Conservation (phyloP, 2,113 vertebrate genomes). For the Leptobrachium ailaonicum region DNA sequence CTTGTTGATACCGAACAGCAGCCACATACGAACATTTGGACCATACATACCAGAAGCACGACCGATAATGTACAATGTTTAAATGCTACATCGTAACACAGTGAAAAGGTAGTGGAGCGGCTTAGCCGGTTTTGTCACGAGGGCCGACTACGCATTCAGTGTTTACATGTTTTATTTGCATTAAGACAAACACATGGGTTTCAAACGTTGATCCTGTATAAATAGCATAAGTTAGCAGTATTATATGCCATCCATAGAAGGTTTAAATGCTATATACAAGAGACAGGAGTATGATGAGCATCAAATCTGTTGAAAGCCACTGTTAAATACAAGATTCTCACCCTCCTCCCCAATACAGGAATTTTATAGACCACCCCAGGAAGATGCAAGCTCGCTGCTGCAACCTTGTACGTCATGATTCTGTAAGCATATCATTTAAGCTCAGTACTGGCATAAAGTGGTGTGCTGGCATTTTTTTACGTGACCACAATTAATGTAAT, state of each 20-base stretch:
- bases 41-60: no score
- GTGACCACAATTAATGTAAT: conserved; percentile 38
- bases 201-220: conserved; percentile 37
- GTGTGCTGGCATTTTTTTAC: conserved; percentile 41
- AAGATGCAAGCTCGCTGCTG: conserved; percentile 4
- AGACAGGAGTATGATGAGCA: conserved; percentile 6
- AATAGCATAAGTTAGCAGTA: conserved; percentile 45
- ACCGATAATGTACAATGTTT: no score
- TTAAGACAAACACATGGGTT: conserved; percentile 37
- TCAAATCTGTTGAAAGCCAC: conserved; percentile 12
- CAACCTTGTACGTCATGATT: conserved; percentile 5
- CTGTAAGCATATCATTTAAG: conserved; percentile 13
- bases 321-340: background rate
- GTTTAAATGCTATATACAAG: conserved; percentile 34
- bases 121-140: conserved; percentile 8
- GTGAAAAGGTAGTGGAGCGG: background rate
- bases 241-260: conserved; percentile 37
- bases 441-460: conserved; percentile 57
- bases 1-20: no score
- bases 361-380: background rate
- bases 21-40: no score
- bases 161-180: conserved; percentile 46
- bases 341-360: background rate
- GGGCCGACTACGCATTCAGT: conserved; percentile 34
- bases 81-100: no score